A percentile compares a stretch with the other conserved stretches of the same genome.
Conservation (phyloP, 2,797 vertebrate species). For the Enteromius treurensis region DNA sequence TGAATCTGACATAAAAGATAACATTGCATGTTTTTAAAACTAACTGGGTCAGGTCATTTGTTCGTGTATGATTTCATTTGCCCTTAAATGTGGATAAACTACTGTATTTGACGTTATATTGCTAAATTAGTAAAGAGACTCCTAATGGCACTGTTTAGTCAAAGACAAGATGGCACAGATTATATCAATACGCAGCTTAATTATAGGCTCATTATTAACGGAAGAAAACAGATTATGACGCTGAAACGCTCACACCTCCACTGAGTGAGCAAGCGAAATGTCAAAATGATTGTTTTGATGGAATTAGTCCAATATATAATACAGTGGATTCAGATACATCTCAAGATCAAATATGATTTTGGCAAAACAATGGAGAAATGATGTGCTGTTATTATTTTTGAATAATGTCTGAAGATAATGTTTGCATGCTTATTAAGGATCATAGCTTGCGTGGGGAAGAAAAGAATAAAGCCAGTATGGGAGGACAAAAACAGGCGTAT, state of each 20-base stretch:
- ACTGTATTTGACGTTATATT: neutral
- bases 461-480: neutral
- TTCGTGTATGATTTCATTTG: neutral
- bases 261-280: neutral
- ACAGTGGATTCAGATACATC: neutral
- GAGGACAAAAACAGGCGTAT: neutral
- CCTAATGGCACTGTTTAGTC: neutral
- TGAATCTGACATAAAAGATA: neutral
- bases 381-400: neutral
- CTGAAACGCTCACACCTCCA: neutral
- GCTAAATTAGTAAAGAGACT: no score
- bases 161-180: neutral
- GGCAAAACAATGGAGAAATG: neutral
- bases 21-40: neutral
- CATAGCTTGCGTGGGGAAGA: neutral
- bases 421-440: neutral
- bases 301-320: neutral
- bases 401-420: neutral
- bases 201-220: conserved; percentile 1
- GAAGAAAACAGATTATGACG: neutral
- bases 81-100: neutral
- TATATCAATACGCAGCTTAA: neutral
- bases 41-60: neutral
- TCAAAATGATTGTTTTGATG: neutral
- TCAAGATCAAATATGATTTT: neutral